Conservation (phyloP, 2,888 invertebrate genomes). For the Dynastes grantii region DNA sequence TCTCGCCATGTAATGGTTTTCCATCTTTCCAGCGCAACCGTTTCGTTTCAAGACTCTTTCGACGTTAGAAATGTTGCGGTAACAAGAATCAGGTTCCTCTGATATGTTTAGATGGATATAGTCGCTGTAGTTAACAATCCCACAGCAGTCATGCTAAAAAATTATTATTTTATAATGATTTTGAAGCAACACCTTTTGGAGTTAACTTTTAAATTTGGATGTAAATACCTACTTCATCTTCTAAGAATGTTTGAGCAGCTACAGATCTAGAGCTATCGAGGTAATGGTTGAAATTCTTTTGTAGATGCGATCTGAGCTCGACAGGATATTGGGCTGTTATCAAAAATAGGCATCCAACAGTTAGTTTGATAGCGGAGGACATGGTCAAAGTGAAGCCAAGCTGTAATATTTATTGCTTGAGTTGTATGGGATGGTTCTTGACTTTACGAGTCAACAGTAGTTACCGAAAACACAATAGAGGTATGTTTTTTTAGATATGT, state of each 20-base stretch:
- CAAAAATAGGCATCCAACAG: slow-evolving; percentile 28
- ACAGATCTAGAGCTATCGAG: slow-evolving; percentile 8
- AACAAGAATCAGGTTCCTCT: slow-evolving; percentile 17
- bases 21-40: slow-evolving; percentile 34
- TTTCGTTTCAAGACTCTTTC: neutral
- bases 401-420: neutral
- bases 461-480: too few species aligned
- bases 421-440: too few species aligned
- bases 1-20: slow-evolving; percentile 35
- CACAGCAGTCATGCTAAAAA: slow-evolving; percentile 48
- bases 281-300: slow-evolving; percentile 31
- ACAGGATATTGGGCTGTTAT: slow-evolving; percentile 34
- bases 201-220: neutral
- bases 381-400: slow-evolving; percentile 23
- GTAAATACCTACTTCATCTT: slow-evolving; percentile 38
- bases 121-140: slow-evolving; percentile 45
- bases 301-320: slow-evolving; percentile 16
- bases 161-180: neutral
- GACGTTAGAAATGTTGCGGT: neutral
- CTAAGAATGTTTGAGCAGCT: slow-evolving; percentile 36
- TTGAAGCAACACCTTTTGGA: neutral
- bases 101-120: slow-evolving; percentile 36
- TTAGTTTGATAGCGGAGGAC: slow-evolving; percentile 24
- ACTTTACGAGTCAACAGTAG: too few species aligned
- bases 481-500: too few species aligned